Conservation (phyloP, 2,888 invertebrate genomes). For the Sinelater perroti region DNA sequence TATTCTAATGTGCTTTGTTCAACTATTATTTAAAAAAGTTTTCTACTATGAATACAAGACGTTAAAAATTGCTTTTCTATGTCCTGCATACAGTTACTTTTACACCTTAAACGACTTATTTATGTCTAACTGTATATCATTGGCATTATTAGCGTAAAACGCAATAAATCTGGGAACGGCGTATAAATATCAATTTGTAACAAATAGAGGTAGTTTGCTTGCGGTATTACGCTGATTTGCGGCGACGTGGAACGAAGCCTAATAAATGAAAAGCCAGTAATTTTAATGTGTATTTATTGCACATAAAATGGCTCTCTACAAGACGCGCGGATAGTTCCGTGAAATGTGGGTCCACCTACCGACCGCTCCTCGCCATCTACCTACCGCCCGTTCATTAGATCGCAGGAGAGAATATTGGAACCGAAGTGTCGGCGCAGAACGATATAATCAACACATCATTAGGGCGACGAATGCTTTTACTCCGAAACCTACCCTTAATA, state of each 20-base stretch:
- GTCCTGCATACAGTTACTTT: no score
- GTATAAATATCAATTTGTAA: slow-evolving; percentile 8
- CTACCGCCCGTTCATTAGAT: slow-evolving; percentile 12
- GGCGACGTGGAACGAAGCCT: slow-evolving; percentile 1
- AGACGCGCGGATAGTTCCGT: not conserved
- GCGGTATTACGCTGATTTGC: not conserved
- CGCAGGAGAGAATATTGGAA: slow-evolving; percentile 3
- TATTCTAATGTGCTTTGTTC: no score
- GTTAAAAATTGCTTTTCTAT: no score
- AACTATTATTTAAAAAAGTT: no score
- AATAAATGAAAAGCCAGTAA: slow-evolving; percentile 7
- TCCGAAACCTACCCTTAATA: slow-evolving; percentile 49
- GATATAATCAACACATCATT: slow-evolving; percentile 32
- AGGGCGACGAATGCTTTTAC: slow-evolving; percentile 43
- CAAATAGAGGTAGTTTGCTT: not conserved
- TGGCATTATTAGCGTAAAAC: not conserved
- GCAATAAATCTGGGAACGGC: not conserved
- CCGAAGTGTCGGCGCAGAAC: slow-evolving; percentile 18
- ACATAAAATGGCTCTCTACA: not conserved
- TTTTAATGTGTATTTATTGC: slow-evolving; percentile 7
- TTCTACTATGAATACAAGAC: no score
- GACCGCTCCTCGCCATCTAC: not conserved
- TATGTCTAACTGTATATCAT: not conserved
- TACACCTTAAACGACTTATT: no score
- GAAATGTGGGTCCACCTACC: slow-evolving; percentile 1